Percentiles rank a stretch among this genome's conserved stretches.
These are phyloP conservation scores for Pelecanus crispus DNA, from an alignment of 2,113 vertebrate genomes.

Conservation along the genomic window DNA sequence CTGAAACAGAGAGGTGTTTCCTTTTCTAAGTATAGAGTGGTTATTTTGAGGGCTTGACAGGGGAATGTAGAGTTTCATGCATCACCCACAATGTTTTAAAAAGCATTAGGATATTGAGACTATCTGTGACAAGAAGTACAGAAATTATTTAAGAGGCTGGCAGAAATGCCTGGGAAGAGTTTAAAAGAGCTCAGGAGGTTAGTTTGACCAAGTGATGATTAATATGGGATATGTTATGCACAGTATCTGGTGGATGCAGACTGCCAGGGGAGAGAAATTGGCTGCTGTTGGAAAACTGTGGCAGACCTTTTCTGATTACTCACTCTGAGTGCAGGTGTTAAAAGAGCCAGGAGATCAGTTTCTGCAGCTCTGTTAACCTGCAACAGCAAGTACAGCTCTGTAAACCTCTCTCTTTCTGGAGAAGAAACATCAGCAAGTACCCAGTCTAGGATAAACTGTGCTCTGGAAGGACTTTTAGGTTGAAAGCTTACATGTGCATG, in stretches of 20 bases:
- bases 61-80: constrained; percentile 22
- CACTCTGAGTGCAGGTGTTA: background rate
- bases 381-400: background rate
- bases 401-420: background rate
- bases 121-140: constrained; percentile 16
- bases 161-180: background rate
- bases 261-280: background rate
- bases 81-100: constrained; percentile 27
- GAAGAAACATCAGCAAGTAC: background rate
- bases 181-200: background rate
- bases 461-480: background rate
- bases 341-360: background rate
- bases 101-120: constrained; percentile 33
- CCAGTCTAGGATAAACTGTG: background rate
- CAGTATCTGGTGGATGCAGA: background rate
- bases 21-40: constrained; percentile 15
- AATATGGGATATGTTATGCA: background rate
- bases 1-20: constrained; percentile 30
- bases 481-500: background rate
- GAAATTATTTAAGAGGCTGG: background rate
- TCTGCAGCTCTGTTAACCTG: background rate
- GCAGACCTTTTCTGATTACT: background rate
- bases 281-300: background rate
- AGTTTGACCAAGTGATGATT: background rate
- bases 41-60: constrained; percentile 51